Conservation (phyloP, 2,888 invertebrate genomes). For the Quadroppia sp. region DNA sequence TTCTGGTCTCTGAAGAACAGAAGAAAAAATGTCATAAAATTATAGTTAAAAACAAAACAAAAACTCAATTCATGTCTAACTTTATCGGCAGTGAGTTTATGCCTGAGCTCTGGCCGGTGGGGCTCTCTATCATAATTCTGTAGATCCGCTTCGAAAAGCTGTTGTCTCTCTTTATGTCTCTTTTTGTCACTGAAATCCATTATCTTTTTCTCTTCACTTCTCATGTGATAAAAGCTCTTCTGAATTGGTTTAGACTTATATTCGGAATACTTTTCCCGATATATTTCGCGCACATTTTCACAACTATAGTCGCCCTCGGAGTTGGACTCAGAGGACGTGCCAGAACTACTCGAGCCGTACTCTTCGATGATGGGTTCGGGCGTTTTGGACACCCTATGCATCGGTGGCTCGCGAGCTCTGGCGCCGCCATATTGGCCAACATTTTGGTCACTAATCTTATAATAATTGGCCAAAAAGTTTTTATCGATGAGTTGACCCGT, state of each 20-base stretch:
- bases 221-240: constrained; percentile 26
- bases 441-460: constrained; percentile 18
- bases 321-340: neutral
- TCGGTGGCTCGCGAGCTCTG: neutral
- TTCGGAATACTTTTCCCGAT: constrained; percentile 21
- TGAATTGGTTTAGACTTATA: constrained; percentile 24
- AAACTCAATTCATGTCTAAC: neutral
- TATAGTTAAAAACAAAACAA: neutral
- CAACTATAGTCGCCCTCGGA: constrained; percentile 31
- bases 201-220: constrained; percentile 14
- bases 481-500: constrained; percentile 33
- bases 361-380: constrained; percentile 34
- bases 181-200: constrained; percentile 11
- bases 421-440: neutral
- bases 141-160: neutral
- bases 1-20: constrained; percentile 7
- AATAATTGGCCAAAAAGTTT: constrained; percentile 19
- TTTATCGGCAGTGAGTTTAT: constrained; percentile 25
- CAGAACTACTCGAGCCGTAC: neutral
- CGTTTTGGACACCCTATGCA: constrained; percentile 2
- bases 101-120: neutral
- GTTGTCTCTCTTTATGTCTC: neutral
- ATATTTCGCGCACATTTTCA: constrained; percentile 26
- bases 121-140: constrained; percentile 25
- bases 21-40: too few relatives aligned